phyloP scores from a whole-genome alignment of 2,797 vertebrate species.

The Astyanax mexicanus region DNA sequence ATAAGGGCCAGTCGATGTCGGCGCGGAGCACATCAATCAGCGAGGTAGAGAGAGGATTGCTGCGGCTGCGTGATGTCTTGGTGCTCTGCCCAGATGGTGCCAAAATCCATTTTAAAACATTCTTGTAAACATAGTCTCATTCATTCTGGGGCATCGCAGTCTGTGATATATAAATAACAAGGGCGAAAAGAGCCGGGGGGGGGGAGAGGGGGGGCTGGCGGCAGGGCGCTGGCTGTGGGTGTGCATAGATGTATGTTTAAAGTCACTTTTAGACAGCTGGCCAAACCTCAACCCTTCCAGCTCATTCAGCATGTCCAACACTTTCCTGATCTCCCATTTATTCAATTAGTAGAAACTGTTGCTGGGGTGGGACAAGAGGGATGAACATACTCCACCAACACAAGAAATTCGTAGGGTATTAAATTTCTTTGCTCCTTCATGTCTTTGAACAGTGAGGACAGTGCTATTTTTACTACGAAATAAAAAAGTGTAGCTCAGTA shows the following conservation, averaged over 20 bases:
- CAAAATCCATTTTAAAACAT: constrained; percentile 75
- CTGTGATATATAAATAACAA: constrained; percentile 75
- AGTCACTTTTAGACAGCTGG: neutral
- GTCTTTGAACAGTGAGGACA: too few species aligned
- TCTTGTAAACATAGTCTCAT: constrained; percentile 75
- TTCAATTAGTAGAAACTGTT: too few species aligned
- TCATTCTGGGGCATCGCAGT: constrained; percentile 74
- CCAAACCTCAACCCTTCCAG: neutral
- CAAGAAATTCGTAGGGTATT: too few species aligned
- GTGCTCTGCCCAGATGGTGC: neutral
- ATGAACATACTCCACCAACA: too few species aligned
- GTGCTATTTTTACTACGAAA: too few species aligned
- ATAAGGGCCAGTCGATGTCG: constrained; percentile 31
- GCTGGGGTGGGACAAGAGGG: too few species aligned
- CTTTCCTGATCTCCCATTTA: neutral
- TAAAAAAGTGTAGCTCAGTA: too few species aligned
- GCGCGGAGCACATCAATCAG: constrained; percentile 33
- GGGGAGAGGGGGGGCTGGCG: too few species aligned
- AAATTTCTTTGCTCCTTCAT: too few species aligned
- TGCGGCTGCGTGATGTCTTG: constrained; percentile 14
- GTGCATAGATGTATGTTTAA: neutral
- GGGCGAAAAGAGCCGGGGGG: constrained; percentile 54
- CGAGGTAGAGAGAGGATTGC: constrained; percentile 6
- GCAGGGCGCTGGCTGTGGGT: neutral
- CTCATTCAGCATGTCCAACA: neutral